Percentiles rank a stretch among this genome's conserved stretches.
Conservation (phyloP, 1,140 invertebrate genomes). For the Armadillidium nasatum region DNA sequence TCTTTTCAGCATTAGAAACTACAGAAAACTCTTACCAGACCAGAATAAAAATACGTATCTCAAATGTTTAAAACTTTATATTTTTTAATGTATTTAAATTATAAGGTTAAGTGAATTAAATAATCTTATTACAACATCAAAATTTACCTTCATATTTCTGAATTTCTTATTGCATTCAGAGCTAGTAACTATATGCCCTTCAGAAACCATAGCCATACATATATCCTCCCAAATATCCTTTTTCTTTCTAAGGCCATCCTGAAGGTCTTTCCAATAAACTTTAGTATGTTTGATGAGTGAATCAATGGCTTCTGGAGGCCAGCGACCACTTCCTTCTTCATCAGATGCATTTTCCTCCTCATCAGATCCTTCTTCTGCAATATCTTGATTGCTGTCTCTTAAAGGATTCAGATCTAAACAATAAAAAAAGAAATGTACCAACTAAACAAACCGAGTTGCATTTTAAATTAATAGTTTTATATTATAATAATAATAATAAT, state of each 20-base stretch:
- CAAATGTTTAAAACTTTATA: too few relatives aligned
- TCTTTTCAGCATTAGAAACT: too few relatives aligned
- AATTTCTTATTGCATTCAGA: neutral
- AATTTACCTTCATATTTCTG: neutral
- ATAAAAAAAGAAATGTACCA: neutral
- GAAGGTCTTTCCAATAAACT: neutral
- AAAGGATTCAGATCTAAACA: neutral
- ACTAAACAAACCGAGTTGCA: too few relatives aligned
- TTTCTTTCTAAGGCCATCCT: neutral
- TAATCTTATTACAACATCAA: neutral
- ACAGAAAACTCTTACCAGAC: too few relatives aligned
- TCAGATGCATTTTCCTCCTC: neutral
- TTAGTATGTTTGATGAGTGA: neutral
- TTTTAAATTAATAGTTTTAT: too few relatives aligned
- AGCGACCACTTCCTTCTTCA: neutral
- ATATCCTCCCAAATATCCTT: slow-evolving; percentile 6
- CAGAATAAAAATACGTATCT: too few relatives aligned
- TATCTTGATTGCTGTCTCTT: neutral
- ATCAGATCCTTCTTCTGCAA: neutral
- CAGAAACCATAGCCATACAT: neutral
- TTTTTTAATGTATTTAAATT: too few relatives aligned
- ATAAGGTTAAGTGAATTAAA: too few relatives aligned
- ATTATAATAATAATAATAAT: too few relatives aligned
- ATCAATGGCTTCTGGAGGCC: neutral
- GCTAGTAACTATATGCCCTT: neutral